Percentiles rank a stretch among this genome's conserved stretches.
phyloP scores from a whole-genome alignment of 1,140 invertebrate species.

The Apis laboriosa region DNA sequence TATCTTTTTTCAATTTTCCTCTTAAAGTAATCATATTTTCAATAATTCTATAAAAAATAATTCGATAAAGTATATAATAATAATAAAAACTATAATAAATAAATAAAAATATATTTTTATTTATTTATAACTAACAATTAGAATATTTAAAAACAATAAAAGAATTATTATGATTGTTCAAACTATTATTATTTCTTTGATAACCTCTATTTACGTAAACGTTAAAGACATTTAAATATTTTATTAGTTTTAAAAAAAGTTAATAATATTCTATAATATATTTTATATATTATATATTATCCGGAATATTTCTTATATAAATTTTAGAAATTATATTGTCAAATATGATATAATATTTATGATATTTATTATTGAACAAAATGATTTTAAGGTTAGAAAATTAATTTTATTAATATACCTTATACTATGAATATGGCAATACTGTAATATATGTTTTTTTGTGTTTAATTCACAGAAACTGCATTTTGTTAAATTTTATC shows the following conservation, averaged over 20 bases:
- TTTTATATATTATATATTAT: not conserved
- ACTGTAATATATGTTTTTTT: not conserved
- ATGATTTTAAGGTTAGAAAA: conserved; percentile 36
- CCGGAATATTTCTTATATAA: not conserved
- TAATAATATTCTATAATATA: not conserved
- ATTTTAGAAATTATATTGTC: not conserved
- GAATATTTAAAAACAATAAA: not conserved
- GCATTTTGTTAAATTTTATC: conserved; percentile 6
- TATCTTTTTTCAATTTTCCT: conserved; percentile 89
- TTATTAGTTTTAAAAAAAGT: not conserved
- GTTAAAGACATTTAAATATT: not conserved
- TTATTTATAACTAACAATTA: not conserved
- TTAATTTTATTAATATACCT: conserved; percentile 5
- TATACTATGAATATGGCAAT: conserved; percentile 12
- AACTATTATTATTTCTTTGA: not conserved
- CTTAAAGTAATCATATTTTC: conserved; percentile 89
- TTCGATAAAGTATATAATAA: not conserved
- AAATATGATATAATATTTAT: conserved; percentile 4
- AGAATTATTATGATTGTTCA: not conserved
- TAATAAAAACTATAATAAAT: not conserved
- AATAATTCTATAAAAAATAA: conserved; percentile 19
- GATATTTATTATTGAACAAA: conserved; percentile 5
- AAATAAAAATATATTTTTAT: not conserved
- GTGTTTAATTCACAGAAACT: not conserved
- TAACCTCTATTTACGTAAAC: not conserved